Conservation (phyloP, 2,797 vertebrate species). For the Aphelocoma californica region DNA sequence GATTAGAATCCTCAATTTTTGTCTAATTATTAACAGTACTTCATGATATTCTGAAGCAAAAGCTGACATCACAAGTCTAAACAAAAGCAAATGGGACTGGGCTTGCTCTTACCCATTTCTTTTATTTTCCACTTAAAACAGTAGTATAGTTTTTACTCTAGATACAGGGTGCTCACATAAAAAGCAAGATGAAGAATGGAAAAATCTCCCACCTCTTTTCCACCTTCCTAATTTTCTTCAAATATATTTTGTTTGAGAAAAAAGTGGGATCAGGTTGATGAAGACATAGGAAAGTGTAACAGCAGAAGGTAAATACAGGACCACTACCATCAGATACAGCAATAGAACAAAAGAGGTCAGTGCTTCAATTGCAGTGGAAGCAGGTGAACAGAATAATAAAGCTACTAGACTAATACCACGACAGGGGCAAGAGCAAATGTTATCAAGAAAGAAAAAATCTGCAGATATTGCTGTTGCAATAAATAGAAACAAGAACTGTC, state of each 20-base stretch:
- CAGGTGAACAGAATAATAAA: not conserved
- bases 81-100: rapidly evolving
- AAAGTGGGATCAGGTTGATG: not conserved
- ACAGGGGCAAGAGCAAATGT: not conserved
- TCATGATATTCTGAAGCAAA: not conserved
- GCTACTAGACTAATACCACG: rapidly evolving
- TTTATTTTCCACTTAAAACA: not conserved
- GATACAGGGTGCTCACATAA: not conserved
- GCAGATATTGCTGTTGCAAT: not conserved
- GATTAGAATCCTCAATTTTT: not conserved
- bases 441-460: not conserved
- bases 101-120: not conserved
- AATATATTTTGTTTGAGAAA: not conserved
- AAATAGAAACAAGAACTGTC: not conserved
- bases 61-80: not conserved
- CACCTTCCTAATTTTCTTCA: not conserved
- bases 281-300: not conserved
- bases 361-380: not conserved
- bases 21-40: not conserved
- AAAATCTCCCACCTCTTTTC: not conserved
- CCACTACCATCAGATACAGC: not conserved
- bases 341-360: not conserved
- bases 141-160: not conserved
- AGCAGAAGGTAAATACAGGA: not conserved
- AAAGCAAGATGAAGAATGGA: not conserved